Base-by-base conservation (phyloP, 2,888 invertebrate species). In the Synanthedon myopaeformis region DNA sequence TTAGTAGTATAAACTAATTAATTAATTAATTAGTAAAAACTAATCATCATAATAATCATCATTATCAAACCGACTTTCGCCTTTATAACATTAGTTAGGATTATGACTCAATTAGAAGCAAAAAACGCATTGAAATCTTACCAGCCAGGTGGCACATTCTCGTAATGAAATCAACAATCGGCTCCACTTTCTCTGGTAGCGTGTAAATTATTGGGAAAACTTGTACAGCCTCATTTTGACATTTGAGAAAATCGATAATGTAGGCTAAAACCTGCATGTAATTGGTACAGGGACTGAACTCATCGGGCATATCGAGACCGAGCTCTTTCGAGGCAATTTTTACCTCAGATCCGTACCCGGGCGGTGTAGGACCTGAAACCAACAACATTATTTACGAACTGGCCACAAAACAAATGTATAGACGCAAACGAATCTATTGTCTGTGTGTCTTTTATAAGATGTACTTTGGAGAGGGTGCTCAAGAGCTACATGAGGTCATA, bases 261-360 rank as follows among this genome's bases (percentile, higher is more conserved):
- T 72, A 65, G 0, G 82, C 78, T 1, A 84, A 60, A 0, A 82
- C 66, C 28, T 72, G 62, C 49, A 77, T 66, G 57, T 68, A 76
- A 57, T 82, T 69, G 5, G 67, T 69, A 3, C n/a, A 3, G 0
- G 54, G 56, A 0, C 57, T 52, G 0, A 5, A 14, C 0, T 58
- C 57, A 0, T 69, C 68, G 0, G 86, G 85, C 72, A 76, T 72
- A 0, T 74, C 63, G 1, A 87, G 58, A 0, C 79, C 79, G 0
- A 66, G 57, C 1, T 78, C 76, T 8, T 65, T 51, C 42, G 73
- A 63, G 17, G 76, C 74, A 0, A 58, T 1, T 55, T 79, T 85
- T 1, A 79, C 72, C 17, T 83, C 82, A 0, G 66, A 76, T 0
- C 77, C 76, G 53, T 82, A 87, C 0, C 86, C 86, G 0, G 74